Evolutionary conservation across 2,797 vertebrate species (phyloP), one percentile per base, ranked within the genome.

Genomic region (Petrocephalus schoutedeni): DNA sequence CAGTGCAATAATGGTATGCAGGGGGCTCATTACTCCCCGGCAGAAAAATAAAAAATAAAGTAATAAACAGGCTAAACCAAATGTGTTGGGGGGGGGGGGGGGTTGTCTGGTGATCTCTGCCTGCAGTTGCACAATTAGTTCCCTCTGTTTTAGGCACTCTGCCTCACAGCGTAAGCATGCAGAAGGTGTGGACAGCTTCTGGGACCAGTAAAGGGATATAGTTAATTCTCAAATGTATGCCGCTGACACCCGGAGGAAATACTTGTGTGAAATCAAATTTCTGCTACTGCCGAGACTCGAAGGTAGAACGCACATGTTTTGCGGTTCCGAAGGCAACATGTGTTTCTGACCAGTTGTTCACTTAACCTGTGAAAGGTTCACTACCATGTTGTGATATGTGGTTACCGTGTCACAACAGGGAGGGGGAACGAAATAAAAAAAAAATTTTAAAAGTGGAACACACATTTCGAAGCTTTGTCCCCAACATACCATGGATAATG

Each of bases 311-410:
- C 59, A 61, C 82, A 36, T 86, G 84, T 86, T 86, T 71, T 45
- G 83, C 12, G 51, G 53, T 56, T 85, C 85, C 86, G 16, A 89
- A 89, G 88, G 88, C 88, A 64, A 83, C 58, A n/a, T 58, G 85
- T 86, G 71, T 86, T 86, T 86, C 58, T 32, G 32, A 80, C 86
- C 86, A 80, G 86, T 85, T 87, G 59, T 84, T 85, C 74, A 87
- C 71, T 85, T 53, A 59, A 57, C 80, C 54, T 83, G 19, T 61
- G 51, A 80, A 86, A 83, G 57, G 23, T 54, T 71, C 71, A 67
- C 74, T 67, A 85, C 77, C 23, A 14, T 87, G 82, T 64, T 64
- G 57, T 85, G 80, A 71, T 51, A 10, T 45, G 45, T 12, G 58
- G 56, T 57, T 12, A 58, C 53, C 1, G 19, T 32, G 21, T 84